Evolutionary conservation across 1,140 invertebrate species (phyloP), one percentile per base, ranked within the genome.

Genomic region (Myzus persicae): DNA sequence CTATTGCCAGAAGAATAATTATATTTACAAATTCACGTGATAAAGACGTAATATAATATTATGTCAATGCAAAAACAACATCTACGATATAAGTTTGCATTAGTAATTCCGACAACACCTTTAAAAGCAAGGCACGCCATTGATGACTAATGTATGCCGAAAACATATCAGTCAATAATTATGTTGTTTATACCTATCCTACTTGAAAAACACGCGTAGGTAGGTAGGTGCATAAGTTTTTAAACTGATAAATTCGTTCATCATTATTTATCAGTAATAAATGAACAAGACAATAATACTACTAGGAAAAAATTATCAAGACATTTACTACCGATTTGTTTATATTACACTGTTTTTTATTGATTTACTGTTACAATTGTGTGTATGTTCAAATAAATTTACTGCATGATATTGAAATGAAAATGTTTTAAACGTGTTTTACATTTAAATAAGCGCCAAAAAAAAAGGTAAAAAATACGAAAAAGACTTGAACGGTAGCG

Each of bases 401-500:
- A 76, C n/a, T 14, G 4, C 11, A 18, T n/a, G n/a, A 59, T 59
- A 76, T 76, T 76, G 31, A 76, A 76, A 76, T 76, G n/a, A n/a
- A n/a, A 76, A n/a, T 76, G 5, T 76, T 76, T 76, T 18, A 76
- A 76, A 76, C 59, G n/a, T 76, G 14, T 76, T n/a, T 76, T n/a
- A n/a, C 6, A n/a, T 67, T 67, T n/a, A 67, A 76, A n/a, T 76
- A 20, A n/a, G 14, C 5, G n/a, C 3, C 20, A 76, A 76, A 26
- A n/a, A 18, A n/a, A n/a, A 76, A 14, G 31, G 14, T 76, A 76
- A n/a, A n/a, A 18, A 4, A 31, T 85, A 44, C 42, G 42, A 44
- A n/a, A 88, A 48, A 24, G 87, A 88, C 87, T 88, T 88, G 8
- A 88, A 88, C 46, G 87, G 44, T 88, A 31, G 87, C 18, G 22